A percentile compares a stretch with the other conserved stretches of the same genome.
These are phyloP conservation scores for Zaprionus camerounensis DNA, from an alignment of 1,140 invertebrate genomes.

Conservation along the genomic window DNA sequence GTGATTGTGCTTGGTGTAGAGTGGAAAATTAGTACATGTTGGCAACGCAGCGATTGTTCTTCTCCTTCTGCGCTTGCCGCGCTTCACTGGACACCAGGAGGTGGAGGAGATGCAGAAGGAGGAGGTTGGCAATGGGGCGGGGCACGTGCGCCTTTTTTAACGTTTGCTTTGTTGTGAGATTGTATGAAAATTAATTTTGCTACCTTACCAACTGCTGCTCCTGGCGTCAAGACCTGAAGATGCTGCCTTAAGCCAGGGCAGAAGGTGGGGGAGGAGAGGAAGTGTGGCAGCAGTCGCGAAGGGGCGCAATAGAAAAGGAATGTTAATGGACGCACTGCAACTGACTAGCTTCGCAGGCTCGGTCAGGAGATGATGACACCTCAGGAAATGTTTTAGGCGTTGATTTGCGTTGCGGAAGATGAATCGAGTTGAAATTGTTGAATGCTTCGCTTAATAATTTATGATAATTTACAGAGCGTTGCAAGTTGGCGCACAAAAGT, in stretches of 20 bases:
- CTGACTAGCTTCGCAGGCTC: slow-evolving; percentile 4
- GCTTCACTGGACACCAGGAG: slow-evolving; percentile 60
- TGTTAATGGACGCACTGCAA: slow-evolving; percentile 36
- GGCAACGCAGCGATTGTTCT: slow-evolving; percentile 78
- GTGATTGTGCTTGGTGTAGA: slow-evolving; percentile 74
- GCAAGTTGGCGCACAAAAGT: slow-evolving; percentile 24
- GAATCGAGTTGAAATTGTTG: slow-evolving; percentile 23
- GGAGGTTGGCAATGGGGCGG: not conserved
- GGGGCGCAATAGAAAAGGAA: not conserved
- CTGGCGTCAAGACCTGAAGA: slow-evolving; percentile 49
- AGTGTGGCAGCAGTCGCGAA: not conserved
- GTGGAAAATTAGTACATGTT: slow-evolving; percentile 83
- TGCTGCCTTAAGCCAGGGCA: not conserved
- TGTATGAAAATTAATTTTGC: slow-evolving; percentile 80
- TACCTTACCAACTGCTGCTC: slow-evolving; percentile 64
- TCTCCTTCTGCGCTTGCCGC: slow-evolving; percentile 38
- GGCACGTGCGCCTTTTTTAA: slow-evolving; percentile 68
- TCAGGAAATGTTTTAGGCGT: slow-evolving; percentile 57
- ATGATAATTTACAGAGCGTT: slow-evolving; percentile 31
- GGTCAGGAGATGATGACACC: slow-evolving; percentile 50
- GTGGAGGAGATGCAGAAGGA: not conserved
- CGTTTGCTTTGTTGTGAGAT: slow-evolving; percentile 72
- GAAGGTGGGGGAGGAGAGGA: not conserved
- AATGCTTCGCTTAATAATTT: slow-evolving; percentile 34
- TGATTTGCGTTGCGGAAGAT: slow-evolving; percentile 35